Conservation (phyloP, 2,113 vertebrate genomes). For the Bagarius yarrelli region DNA sequence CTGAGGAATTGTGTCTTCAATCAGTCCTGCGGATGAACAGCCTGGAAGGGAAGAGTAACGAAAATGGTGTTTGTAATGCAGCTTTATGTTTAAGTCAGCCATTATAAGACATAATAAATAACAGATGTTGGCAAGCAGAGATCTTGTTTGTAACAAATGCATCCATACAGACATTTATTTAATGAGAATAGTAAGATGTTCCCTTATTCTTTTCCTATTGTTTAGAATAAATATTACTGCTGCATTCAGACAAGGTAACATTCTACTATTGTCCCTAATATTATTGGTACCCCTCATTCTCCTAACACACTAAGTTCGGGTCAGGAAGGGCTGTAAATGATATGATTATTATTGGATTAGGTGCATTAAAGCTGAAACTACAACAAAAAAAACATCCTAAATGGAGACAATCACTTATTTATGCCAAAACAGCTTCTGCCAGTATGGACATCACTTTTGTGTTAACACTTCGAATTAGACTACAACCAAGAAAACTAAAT, state of each 20-base stretch:
- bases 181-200: too few species aligned
- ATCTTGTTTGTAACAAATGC: neutral
- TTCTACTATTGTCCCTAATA: too few species aligned
- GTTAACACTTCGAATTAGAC: conserved; percentile 17
- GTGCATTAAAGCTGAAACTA: neutral
- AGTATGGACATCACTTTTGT: neutral
- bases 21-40: neutral
- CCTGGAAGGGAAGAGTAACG: neutral
- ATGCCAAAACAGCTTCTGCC: neutral
- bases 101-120: neutral
- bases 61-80: neutral
- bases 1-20: too few species aligned
- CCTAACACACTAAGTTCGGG: neutral
- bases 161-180: neutral
- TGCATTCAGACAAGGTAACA: neutral
- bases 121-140: neutral
- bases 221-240: neutral
- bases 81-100: neutral
- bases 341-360: neutral
- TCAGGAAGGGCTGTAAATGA: neutral
- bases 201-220: neutral
- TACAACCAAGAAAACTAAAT: neutral
- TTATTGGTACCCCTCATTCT: too few species aligned
- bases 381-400: neutral
- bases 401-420: neutral